Base-by-base conservation (phyloP, 2,113 vertebrate species). In the Grallaria varia region DNA sequence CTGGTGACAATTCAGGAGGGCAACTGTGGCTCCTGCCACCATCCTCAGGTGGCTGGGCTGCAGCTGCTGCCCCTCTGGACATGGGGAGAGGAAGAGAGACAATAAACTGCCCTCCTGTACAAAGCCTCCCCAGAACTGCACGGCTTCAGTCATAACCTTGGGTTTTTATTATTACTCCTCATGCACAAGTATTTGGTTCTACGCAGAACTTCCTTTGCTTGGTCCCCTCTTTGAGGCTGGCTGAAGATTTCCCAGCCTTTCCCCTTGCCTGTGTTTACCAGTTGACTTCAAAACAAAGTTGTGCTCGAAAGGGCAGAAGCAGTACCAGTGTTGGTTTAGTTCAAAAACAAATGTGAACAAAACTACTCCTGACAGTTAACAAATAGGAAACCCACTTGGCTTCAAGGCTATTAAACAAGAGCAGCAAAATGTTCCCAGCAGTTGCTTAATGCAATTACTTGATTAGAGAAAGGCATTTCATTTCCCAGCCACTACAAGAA, bases 401-500 rank as follows among this genome's bases (percentile, higher is more conserved):
- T 96, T 82, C 73, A 63, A 53, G 64, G 90, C 87, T 84, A 40
- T 94, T 96, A 91, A 64, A 40, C 94, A 80, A 87, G 96, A 93
- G 93, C 94, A 91, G 94, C 91, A 93, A 89, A 87, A 87, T 8
- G 68, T 97, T 97, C 97, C 97, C 98, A 97, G 96, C 93, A 97
- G 98, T 84, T 96, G 67, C 94, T 97, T 96, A 97, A 97, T 97
- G 96, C 98, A 96, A 98, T 97, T 97, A 96, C 97, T 90, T 97
- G 97, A 97, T 98, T 95, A 97, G 92, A 93, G 80, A 63, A 69
- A 93, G 87, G 95, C 95, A 97, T 97, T 98, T 96, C 93, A 90
- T 97, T 97, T 96, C 87, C 86, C 96, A 96, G 97, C 98, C 98
- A 8, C 97, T 96, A 98, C 98, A 98, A 93, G 97, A 91, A 97